Percentiles rank a stretch among this genome's conserved stretches.
phyloP scores from a whole-genome alignment of 2,113 vertebrate genomes.

The Phocoena phocoena region DNA sequence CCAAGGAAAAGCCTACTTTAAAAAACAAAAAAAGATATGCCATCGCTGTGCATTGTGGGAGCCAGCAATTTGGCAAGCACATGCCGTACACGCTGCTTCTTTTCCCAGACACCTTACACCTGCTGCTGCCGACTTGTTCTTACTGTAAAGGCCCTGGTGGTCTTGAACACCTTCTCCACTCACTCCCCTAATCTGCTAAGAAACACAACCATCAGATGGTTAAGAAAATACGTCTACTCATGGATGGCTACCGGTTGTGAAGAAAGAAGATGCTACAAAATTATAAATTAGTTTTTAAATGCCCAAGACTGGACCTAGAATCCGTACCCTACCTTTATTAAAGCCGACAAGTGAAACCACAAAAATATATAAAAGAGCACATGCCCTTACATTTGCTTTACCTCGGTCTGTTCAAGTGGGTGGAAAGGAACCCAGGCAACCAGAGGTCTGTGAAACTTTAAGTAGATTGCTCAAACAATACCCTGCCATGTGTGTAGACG shows the following conservation, averaged over 20 bases:
- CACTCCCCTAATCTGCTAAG: neutral
- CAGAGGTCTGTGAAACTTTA: neutral
- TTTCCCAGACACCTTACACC: neutral
- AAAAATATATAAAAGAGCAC: neutral
- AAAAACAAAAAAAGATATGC: neutral
- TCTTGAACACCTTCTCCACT: neutral
- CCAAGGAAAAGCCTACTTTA: neutral
- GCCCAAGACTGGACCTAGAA: neutral
- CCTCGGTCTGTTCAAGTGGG: neutral
- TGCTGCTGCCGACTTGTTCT: neutral
- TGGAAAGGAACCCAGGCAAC: neutral
- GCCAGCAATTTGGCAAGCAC: neutral
- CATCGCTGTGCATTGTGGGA: neutral
- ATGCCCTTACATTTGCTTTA: neutral
- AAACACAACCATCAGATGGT: neutral
- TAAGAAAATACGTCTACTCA: neutral
- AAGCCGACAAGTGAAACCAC: neutral
- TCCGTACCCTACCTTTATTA: neutral
- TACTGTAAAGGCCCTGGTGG: neutral
- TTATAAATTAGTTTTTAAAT: neutral
- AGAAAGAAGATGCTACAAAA: conserved; percentile 35
- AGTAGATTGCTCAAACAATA: neutral
- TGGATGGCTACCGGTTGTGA: neutral
- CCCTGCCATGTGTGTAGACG: neutral
- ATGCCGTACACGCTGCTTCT: neutral